Base-by-base conservation (phyloP, 2,888 invertebrate species). In the Lasioglossum calceatum region DNA sequence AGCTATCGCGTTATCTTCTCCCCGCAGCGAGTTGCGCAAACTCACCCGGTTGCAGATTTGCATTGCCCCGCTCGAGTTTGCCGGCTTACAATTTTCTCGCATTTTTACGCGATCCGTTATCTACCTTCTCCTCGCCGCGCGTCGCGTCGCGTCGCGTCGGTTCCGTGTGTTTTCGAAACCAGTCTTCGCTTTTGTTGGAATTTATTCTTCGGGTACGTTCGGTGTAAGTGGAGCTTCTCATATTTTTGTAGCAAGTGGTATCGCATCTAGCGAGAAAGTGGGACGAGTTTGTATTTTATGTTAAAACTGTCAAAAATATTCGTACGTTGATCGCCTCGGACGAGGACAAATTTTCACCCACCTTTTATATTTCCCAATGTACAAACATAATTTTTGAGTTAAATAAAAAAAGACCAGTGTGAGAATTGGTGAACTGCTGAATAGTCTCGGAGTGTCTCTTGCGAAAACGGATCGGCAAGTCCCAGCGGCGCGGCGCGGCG, bases 1-100 rank as follows among this genome's bases (percentile, higher is more conserved):
- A 50, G 86, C 10, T 72, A 85, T 85, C 78, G 47, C 82, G 77
- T 84, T 82, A 84, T 84, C 82, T 73, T 2, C n/a, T 36, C 72
- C 73, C 44, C 23, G 16, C 54, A 27, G 54, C 27, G 12, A 7
- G 54, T 82, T 67, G 73, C 32, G 67, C 27, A 77, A 77, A 27
- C 47, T 72, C 76, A n/a, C n/a, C 72, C 16, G 58, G 75, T 32
- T 23, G 67, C 64, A 32, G 32, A 64, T 71, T 39, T n/a, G 14
- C 71, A n/a, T 64, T 36, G 67, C 36, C 4, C 1, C 36, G 27
- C 27, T 61, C 27, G 27, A 61, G 23, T 61, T 61, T 27, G 61
- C 61, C 61, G 61, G 14, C 27, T 27, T 14, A 27, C 61, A 61
- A 61, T 23, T 54, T 54, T 23, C 54, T 54, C 54, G 54, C 8